Evolutionary conservation across 2,888 invertebrate genomes (phyloP).

Genomic region (Aproaerema taeniolella): DNA sequence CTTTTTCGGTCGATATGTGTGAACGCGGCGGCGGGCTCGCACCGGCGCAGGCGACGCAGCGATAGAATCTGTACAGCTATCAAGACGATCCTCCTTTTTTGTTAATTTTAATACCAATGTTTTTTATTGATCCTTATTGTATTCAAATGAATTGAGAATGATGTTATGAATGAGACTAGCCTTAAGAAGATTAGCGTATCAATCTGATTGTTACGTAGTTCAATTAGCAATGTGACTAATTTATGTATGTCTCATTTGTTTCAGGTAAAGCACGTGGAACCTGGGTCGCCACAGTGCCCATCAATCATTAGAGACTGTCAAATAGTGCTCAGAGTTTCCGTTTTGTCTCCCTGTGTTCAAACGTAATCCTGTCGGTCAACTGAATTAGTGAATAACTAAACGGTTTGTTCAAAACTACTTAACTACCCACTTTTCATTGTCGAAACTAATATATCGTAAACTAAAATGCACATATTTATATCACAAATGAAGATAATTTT

Average conservation of each 20-base stretch:
- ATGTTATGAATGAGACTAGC: too few species aligned
- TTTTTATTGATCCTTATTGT: slow-evolving; percentile 48
- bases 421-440: too few species aligned
- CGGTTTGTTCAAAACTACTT: too few species aligned
- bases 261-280: slow-evolving; percentile 66
- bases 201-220: too few species aligned
- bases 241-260: slow-evolving; percentile 37
- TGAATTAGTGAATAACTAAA: too few species aligned
- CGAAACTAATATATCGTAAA: too few species aligned
- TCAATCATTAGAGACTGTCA: slow-evolving; percentile 41
- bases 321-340: slow-evolving; percentile 62
- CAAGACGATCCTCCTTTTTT: slow-evolving; percentile 57
- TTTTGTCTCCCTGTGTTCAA: slow-evolving; percentile 18
- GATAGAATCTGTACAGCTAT: slow-evolving; percentile 68
- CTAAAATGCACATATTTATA: slow-evolving; percentile 52
- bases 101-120: slow-evolving; percentile 70
- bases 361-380: too few species aligned
- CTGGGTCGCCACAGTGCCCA: slow-evolving; percentile 52
- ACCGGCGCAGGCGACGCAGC: slow-evolving; percentile 39
- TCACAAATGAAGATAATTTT: slow-evolving; percentile 30
- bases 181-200: too few species aligned
- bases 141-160: slow-evolving; percentile 24
- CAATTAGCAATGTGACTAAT: background rate
- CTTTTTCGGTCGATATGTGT: slow-evolving; percentile 68
- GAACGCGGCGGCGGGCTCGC: slow-evolving; percentile 66